Base-by-base conservation (phyloP, 2,888 invertebrate species). In the Microctonus hyperodae region DNA sequence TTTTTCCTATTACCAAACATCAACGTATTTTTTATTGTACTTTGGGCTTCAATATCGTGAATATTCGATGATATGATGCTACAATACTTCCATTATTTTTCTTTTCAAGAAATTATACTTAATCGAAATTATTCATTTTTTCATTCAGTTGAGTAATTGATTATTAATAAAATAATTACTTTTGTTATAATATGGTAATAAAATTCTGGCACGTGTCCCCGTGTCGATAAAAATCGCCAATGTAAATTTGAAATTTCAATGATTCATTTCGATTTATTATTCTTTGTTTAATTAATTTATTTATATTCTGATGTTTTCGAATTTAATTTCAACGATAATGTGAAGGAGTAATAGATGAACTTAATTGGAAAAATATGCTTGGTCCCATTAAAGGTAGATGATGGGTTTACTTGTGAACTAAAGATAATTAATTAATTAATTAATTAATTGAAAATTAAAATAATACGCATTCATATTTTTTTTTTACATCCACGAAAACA, bases 311-410 rank as follows among this genome's bases (percentile, higher is more conserved):
- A n/a, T n/a, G n/a, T n/a, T n/a, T n/a, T n/a, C n/a, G n/a, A n/a
- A n/a, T n/a, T n/a, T n/a, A n/a, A n/a, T n/a, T n/a, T n/a, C n/a
- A n/a, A n/a, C n/a, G n/a, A 58, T 61, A 55, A 63, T 63, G 40
- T 64, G 67, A 65, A 64, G 57, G 59, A 51, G 64, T 56, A 40
- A 57, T 31, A 67, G 67, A 70, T 63, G 61, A 53, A 65, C 68
- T 73, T 67, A 64, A 71, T 71, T 75, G 35, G 10, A 35, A 35
- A 35, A 35, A 35, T 35, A 10, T 76, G 74, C 78, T 81, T 83
- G 83, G 83, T 83, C 83, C 83, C 83, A 79, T 79, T 73, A 72
- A 76, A 80, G 76, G 76, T 80, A 80, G 76, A 80, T 74, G 75
- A 77, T 77, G 75, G 64, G 70, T 67, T 68, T 64, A 31, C 64